phyloP scores from a whole-genome alignment of 2,888 invertebrate genomes.

The Aradus depressus region DNA sequence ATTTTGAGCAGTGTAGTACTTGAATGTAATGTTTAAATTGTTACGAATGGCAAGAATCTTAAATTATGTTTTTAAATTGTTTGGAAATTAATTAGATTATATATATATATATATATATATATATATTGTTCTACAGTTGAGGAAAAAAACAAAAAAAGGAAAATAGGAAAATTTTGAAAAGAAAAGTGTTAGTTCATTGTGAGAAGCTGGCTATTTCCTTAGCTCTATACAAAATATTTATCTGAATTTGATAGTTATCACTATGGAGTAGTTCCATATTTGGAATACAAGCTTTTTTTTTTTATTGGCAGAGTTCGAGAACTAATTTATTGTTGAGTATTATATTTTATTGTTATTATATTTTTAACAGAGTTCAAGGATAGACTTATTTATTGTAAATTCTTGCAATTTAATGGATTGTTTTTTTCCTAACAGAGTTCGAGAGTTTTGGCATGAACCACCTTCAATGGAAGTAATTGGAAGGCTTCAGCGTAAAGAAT shows the following conservation, averaged over 20 bases:
- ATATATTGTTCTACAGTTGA: not conserved
- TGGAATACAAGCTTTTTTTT: no score
- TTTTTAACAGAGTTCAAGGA: no score
- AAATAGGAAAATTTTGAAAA: not conserved
- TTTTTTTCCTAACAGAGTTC: constrained; percentile 38
- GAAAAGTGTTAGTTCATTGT: no score
- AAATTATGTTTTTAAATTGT: no score
- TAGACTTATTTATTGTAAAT: not conserved
- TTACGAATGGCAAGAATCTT: no score
- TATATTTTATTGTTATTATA: not conserved
- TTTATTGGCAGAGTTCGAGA: no score
- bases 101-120: not conserved
- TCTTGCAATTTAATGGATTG: not conserved
- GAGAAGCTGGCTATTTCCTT: no score
- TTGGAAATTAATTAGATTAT: not conserved
- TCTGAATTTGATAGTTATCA: no score
- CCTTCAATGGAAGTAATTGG: constrained; percentile 61
- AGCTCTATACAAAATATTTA: no score
- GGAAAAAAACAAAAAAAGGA: not conserved
- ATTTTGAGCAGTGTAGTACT: no score
- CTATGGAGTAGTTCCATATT: no score
- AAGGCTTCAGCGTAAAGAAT: constrained; percentile 58
- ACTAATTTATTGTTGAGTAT: not conserved
- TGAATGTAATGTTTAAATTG: no score
- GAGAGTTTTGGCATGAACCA: constrained; percentile 69